These are phyloP conservation scores for Hirundichthys speculiger DNA, from an alignment of 2,113 vertebrate species.

Conservation along the genomic window DNA sequence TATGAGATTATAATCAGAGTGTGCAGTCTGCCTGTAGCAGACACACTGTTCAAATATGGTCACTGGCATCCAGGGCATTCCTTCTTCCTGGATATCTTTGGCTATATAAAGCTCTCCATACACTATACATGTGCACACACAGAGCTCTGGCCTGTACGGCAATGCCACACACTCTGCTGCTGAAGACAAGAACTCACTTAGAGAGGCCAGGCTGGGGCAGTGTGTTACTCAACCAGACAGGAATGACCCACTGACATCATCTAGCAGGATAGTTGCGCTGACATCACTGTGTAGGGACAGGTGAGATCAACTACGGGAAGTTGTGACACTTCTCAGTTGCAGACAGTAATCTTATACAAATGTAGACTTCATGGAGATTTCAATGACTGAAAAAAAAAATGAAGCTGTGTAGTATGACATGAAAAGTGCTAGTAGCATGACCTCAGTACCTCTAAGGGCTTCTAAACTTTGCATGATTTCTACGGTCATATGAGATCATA, in stretches of 20 bases:
- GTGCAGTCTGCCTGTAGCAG: conserved; percentile 45
- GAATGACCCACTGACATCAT: conserved; percentile 71
- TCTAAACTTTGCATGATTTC: no score
- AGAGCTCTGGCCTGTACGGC: conserved; percentile 35
- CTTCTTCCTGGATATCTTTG: conserved; percentile 71
- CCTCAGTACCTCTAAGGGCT: no score
- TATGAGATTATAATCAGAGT: conserved; percentile 50
- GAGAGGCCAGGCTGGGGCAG: conserved; percentile 22
- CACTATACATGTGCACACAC: conserved; percentile 20
- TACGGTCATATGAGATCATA: no score
- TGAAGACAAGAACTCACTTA: conserved; percentile 48
- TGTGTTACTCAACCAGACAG: conserved; percentile 52
- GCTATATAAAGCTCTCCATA: conserved; percentile 73
- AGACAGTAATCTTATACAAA: conserved; percentile 21
- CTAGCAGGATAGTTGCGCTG: conserved; percentile 38
- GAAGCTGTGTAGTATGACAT: not conserved
- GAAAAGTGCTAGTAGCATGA: no score
- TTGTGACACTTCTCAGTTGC: conserved; percentile 37
- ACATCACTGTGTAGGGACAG: conserved; percentile 56
- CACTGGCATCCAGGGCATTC: conserved; percentile 74
- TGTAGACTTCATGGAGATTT: conserved; percentile 7
- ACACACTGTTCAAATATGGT: conserved; percentile 77
- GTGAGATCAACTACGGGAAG: conserved; percentile 56
- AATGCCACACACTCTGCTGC: conserved; percentile 46
- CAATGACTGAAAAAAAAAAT: conserved; percentile 26